Conservation (phyloP, 2,888 invertebrate species). For the Branchipolynoe longqiensis region DNA sequence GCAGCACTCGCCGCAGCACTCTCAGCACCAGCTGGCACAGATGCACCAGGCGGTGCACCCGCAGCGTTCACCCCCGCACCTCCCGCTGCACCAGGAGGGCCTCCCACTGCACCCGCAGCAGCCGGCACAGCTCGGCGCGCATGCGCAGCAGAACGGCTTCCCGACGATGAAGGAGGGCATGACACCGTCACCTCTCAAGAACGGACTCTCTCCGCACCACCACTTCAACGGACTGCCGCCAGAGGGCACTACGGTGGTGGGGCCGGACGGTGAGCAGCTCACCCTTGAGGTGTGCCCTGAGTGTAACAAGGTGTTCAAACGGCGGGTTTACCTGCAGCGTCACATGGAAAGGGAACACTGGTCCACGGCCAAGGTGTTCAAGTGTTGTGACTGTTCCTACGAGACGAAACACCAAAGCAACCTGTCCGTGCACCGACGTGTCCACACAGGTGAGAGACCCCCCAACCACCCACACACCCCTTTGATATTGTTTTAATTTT, state of each 20-base stretch:
- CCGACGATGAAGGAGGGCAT: slow-evolving; percentile 34
- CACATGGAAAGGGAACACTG: slow-evolving; percentile 81
- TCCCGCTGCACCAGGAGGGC: neutral
- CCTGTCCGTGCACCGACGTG: slow-evolving; percentile 80
- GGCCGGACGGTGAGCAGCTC: slow-evolving; percentile 48
- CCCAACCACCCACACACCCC: no score
- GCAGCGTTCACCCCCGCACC: slow-evolving; percentile 26
- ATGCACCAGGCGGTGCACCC: slow-evolving; percentile 31
- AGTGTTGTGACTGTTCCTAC: slow-evolving; percentile 81
- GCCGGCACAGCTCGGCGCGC: neutral
- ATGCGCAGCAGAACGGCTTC: slow-evolving; percentile 19
- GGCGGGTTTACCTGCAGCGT: slow-evolving; percentile 80
- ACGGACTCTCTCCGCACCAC: slow-evolving; percentile 47
- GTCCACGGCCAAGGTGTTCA: slow-evolving; percentile 81
- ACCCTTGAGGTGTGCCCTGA: slow-evolving; percentile 66
- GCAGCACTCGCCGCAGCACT: neutral
- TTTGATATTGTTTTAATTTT: no score
- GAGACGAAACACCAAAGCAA: slow-evolving; percentile 82
- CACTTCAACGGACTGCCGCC: slow-evolving; percentile 45
- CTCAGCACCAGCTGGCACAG: neutral
- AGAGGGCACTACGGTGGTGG: slow-evolving; percentile 51
- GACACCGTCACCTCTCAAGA: slow-evolving; percentile 42
- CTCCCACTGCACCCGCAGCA: slow-evolving; percentile 11
- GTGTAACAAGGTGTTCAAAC: slow-evolving; percentile 74
- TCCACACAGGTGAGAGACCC: slow-evolving; percentile 82